These are phyloP conservation scores for Molossus alvarezi DNA, from an alignment of 2,797 vertebrate species.

Conservation along the genomic window DNA sequence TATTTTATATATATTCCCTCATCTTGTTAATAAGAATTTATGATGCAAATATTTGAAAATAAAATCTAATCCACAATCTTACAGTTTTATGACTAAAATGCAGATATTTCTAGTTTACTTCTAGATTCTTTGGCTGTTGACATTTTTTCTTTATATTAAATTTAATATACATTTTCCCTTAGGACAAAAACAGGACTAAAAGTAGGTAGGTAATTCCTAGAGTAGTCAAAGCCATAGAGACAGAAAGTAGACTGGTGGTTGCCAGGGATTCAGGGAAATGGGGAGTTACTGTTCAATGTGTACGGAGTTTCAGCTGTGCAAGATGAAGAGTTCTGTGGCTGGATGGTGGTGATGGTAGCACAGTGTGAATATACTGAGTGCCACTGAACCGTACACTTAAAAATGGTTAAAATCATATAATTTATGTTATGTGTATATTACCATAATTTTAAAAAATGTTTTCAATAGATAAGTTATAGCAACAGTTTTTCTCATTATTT, in stretches of 20 bases:
- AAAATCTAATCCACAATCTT: slow-evolving; percentile 7
- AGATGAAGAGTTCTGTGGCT: not conserved
- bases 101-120: slow-evolving; percentile 63
- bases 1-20: not conserved
- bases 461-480: not conserved
- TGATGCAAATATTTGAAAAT: slow-evolving; percentile 52
- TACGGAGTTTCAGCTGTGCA: not conserved
- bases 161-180: not conserved
- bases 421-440: not conserved
- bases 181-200: not conserved
- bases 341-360: not conserved
- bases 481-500: slow-evolving; percentile 16
- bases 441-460: not conserved
- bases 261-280: not conserved
- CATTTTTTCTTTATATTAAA: not conserved
- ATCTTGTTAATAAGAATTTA: slow-evolving; percentile 55
- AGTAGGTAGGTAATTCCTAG: not conserved
- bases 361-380: not conserved
- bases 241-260: not conserved
- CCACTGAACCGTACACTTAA: not conserved
- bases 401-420: not conserved
- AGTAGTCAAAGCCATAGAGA: not conserved
- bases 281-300: not conserved
- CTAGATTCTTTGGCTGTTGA: slow-evolving; percentile 16
- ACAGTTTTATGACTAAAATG: slow-evolving; percentile 15